phyloP scores from a whole-genome alignment of 2,888 invertebrate genomes.

The Dryococelus australis region DNA sequence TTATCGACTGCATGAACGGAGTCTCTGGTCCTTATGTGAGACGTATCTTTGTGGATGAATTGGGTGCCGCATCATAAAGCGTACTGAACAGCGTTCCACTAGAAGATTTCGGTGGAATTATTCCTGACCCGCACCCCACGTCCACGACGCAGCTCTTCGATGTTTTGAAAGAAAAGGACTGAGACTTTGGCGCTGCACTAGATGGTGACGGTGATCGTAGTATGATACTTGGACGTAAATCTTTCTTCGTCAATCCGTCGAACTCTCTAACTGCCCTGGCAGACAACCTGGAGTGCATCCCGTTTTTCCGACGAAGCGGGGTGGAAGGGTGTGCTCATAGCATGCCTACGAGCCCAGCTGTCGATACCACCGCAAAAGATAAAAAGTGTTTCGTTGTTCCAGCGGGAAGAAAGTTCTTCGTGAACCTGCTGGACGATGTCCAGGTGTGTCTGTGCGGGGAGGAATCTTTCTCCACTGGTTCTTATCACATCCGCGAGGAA shows the following conservation, averaged over 20 bases:
- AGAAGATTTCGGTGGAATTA: slow-evolving; percentile 18
- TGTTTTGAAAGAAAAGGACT: slow-evolving; percentile 67
- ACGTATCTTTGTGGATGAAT: background rate
- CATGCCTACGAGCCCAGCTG: slow-evolving; percentile 96
- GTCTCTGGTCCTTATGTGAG: background rate
- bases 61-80: background rate
- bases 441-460: slow-evolving; percentile 95
- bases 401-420: slow-evolving; percentile 99
- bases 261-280: slow-evolving; percentile 96
- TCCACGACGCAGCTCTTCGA: slow-evolving; percentile 50
- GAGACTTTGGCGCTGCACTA: slow-evolving; percentile 58
- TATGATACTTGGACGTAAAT: slow-evolving; percentile 95
- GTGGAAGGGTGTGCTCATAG: slow-evolving; percentile 92
- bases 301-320: slow-evolving; percentile 88
- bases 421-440: slow-evolving; percentile 97
- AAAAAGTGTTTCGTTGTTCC: slow-evolving; percentile 92
- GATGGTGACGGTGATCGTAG: slow-evolving; percentile 74
- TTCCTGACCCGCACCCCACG: slow-evolving; percentile 23
- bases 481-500: slow-evolving; percentile 98
- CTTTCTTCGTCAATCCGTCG: slow-evolving; percentile 98
- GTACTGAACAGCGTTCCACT: background rate
- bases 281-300: slow-evolving; percentile 86
- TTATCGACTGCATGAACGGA: slow-evolving; percentile 9
- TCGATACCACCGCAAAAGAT: slow-evolving; percentile 78
- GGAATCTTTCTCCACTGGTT: slow-evolving; percentile 98